Percentiles rank a stretch among this genome's conserved stretches.
Conservation (phyloP, 1,140 invertebrate species). For the Drosophila fuyamai region DNA sequence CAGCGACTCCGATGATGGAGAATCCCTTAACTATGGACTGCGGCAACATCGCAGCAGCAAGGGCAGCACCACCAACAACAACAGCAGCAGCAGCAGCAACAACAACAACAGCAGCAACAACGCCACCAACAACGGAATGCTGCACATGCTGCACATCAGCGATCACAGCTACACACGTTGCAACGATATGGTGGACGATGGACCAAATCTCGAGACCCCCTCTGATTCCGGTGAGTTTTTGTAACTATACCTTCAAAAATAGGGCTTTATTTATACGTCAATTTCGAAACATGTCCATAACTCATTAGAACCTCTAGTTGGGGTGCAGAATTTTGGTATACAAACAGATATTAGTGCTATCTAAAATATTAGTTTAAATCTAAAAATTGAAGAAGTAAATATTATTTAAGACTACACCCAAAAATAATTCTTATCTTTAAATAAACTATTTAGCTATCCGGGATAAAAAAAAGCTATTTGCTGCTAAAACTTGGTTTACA, state of each 20-base stretch:
- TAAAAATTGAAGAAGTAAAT: not conserved
- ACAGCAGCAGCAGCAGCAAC: not conserved
- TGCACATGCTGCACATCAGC: constrained; percentile 68
- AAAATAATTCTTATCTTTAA: not conserved
- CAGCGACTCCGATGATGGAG: constrained; percentile 73
- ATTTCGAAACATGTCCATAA: not conserved
- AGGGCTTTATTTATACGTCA: too few species aligned
- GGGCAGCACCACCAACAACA: not conserved
- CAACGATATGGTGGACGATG: constrained; percentile 85
- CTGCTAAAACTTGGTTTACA: not conserved
- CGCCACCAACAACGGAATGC: constrained; percentile 19
- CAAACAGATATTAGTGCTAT: not conserved
- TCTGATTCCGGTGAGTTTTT: constrained; percentile 92
- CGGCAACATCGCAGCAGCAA: not conserved
- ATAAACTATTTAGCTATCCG: not conserved
- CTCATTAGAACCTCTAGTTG: not conserved
- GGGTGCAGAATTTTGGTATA: not conserved
- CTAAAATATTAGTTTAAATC: too few species aligned
- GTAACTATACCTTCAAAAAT: too few species aligned
- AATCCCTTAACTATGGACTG: constrained; percentile 16
- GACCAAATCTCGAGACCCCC: constrained; percentile 89
- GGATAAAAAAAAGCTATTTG: not conserved
- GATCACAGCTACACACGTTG: constrained; percentile 91
- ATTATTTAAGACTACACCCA: not conserved
- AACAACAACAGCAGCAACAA: constrained; percentile 2